Percentiles rank a stretch among this genome's conserved stretches.
These are phyloP conservation scores for Elaeidobius kamerunicus DNA, from an alignment of 2,888 invertebrate genomes.

Conservation along the genomic window DNA sequence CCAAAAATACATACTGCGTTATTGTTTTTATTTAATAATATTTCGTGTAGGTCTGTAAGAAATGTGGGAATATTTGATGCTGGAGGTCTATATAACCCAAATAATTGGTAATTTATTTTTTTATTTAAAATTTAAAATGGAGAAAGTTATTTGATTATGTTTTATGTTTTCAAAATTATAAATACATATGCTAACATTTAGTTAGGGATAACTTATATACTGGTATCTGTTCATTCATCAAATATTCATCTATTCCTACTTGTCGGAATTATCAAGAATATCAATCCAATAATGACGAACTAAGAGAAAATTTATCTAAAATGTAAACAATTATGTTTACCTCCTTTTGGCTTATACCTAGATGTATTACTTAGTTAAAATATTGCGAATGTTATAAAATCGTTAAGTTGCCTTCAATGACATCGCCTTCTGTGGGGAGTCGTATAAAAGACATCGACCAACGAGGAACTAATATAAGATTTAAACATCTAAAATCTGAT, in stretches of 20 bases:
- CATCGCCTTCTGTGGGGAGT: slow-evolving; percentile 18
- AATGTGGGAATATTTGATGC: too few species aligned
- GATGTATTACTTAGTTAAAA: slow-evolving; percentile 20
- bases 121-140: too few species aligned
- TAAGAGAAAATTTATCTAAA: slow-evolving; percentile 3
- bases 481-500: too few species aligned
- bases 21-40: too few species aligned
- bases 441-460: slow-evolving; percentile 6
- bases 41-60: too few species aligned
- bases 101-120: neutral
- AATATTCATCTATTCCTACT: slow-evolving; percentile 6
- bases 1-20: too few species aligned
- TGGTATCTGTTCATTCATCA: neutral
- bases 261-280: neutral
- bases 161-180: too few species aligned
- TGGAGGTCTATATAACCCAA: neutral
- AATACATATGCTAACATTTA: too few species aligned
- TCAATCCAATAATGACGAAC: neutral
- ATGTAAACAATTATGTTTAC: slow-evolving; percentile 13
- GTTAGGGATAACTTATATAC: too few species aligned
- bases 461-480: neutral
- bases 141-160: too few species aligned
- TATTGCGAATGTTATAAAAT: slow-evolving; percentile 17
- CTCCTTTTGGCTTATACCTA: slow-evolving; percentile 7
- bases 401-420: slow-evolving; percentile 7